Base-by-base conservation (phyloP, 2,113 vertebrate genomes). In the Stomatorhinus ivindoensis region DNA sequence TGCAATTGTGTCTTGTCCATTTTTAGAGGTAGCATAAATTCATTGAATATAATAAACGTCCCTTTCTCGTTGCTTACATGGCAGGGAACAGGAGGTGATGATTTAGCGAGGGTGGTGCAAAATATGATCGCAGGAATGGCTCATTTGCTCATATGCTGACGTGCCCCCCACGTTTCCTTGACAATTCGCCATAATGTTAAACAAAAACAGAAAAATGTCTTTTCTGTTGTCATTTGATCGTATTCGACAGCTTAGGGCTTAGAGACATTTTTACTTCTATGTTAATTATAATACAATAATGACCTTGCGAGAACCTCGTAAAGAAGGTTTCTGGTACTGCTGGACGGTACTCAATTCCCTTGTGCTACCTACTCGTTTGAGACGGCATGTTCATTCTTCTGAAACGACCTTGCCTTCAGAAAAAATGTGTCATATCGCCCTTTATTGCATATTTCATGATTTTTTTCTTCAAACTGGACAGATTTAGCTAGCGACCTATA, bases 251-350 rank as follows among this genome's bases (percentile, higher is more conserved):
- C 2, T 15, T 42, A 42, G 15, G 35, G 15, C 73, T 85, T 85
- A 9, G 21, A 24, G 19, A n/a, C 19, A 47, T 84, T 85, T 84
- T 85, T 85, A 48, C 46, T 48, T 27, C n/a, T 85, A n/a, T 11
- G 82, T 13, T 85, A n/a, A 48, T 85, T 85, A 27, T 48, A 46
- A 61, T 42, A 3, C 35, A 6, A 80, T 39, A 31, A 82, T 89
- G 88, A 89, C 88, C 88, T 89, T 89, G 88, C 42, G 51, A 53
- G 50, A 65, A 80, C 39, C 65, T n/a, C 44, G 13, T 19, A 17
- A 47, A 42, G 69, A 48, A 15, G 13, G n/a, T 44, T 73, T 27
- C n/a, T n/a, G 61, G 9, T 73, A 48, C 50, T 44, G 44, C 44
- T 27, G 21, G 42, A 88, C 87, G 11, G 47, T 42, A 31, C 61